Evolutionary conservation across 1,140 invertebrate species (phyloP), one percentile per base, ranked within the genome.

Genomic region (Drosophila sp.): DNA sequence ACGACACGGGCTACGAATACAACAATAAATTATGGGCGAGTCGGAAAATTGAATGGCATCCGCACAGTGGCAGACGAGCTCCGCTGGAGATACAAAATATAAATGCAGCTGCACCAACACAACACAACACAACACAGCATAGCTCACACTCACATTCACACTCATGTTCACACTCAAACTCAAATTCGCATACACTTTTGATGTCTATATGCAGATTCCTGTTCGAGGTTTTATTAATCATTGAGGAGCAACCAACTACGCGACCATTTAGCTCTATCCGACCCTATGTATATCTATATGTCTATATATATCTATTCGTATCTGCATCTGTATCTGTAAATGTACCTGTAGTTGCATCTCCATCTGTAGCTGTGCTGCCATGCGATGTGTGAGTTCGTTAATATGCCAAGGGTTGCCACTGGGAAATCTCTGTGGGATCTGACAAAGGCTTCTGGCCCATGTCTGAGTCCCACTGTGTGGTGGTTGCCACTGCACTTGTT

Each of bases 21-120:
- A 86, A 84, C 81, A 86, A 84, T 84, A 84, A 84, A 84, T 89
- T 76, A 73, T 67, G 66, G 71, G 27, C 62, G 58, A 89, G 74
- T 72, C 56, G 51, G 72, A 41, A 71, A 73, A 78, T 77, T 76
- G 72, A 79, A 82, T 87, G 76, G 69, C 65, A 51, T 64, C 43
- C 51, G 41, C 32, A 56, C 50, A 32, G 50, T 48, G 32, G 70
- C 61, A 56, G 71, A 38, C 27, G 61, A 64, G 62, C 32, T 46
- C 14, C 45, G 29, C 38, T 41, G 16, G 27, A 72, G 70, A 40
- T 43, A 50, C 50, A 45, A 69, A 45, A 63, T 70, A 53, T 48
- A 72, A 61, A 67, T 66, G 77, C 65, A 72, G 75, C 46, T 69
- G 59, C 72, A 32, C 45, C n/a, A 29, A 43, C 32, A 45, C 41